Evolutionary conservation across 2,113 vertebrate genomes (phyloP).

Genomic region (Cebidichthys violaceus): DNA sequence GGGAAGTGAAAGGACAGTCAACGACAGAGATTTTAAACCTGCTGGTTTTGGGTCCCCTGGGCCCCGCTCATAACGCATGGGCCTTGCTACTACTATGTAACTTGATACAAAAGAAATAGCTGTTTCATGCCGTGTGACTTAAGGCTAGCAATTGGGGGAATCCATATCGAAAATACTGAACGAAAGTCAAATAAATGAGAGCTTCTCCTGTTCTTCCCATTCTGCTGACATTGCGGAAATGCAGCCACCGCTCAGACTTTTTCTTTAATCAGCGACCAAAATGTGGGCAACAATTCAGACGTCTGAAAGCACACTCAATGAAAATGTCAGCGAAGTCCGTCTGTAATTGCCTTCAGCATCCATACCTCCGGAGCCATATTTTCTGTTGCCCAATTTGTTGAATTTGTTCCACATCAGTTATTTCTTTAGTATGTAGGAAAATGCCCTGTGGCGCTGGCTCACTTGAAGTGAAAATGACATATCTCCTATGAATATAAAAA

Average conservation of each 20-base stretch:
- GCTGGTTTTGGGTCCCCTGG: no score
- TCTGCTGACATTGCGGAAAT: background rate
- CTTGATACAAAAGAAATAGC: background rate
- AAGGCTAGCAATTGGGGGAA: background rate
- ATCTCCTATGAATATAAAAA: background rate
- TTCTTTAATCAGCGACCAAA: constrained; percentile 13
- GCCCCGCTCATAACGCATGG: no score
- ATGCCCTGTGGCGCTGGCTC: background rate
- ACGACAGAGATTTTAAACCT: no score
- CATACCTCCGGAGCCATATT: constrained; percentile 21
- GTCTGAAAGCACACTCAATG: background rate
- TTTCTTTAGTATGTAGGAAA: constrained; percentile 22
- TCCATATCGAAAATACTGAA: background rate
- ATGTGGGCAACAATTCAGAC: background rate
- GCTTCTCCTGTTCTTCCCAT: background rate
- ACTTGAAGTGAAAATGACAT: constrained; percentile 22
- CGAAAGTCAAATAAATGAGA: no score
- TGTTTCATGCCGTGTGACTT: background rate
- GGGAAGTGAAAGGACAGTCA: background rate
- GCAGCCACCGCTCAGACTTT: background rate
- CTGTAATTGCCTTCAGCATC: constrained; percentile 35
- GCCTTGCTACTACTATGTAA: background rate
- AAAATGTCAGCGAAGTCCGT: background rate
- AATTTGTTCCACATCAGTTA: constrained; percentile 49
- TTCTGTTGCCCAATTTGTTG: constrained; percentile 37